phyloP scores from a whole-genome alignment of 2,888 invertebrate genomes.

The Phorcus lineatus region DNA sequence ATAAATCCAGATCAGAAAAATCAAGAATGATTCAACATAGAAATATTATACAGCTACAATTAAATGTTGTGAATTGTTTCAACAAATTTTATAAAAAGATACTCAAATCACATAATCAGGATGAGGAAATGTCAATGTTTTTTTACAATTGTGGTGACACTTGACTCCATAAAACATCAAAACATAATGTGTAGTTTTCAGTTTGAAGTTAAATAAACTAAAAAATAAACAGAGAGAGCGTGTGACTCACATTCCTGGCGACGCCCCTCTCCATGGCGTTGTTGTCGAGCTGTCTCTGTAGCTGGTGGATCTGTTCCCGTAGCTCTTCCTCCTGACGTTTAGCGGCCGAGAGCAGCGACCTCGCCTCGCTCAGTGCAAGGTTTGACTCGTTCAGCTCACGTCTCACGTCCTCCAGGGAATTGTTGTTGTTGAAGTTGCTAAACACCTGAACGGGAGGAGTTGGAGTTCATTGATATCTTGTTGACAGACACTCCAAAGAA shows the following conservation, averaged over 20 bases:
- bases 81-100: no score
- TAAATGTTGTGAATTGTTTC: no score
- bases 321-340: conserved; percentile 72
- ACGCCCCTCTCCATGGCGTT: conserved; percentile 34
- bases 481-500: not conserved
- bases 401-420: conserved; percentile 66
- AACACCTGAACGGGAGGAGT: not conserved
- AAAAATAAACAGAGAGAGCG: not conserved
- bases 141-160: no score
- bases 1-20: no score
- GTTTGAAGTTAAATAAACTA: no score
- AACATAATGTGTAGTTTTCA: no score
- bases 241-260: conserved; percentile 34
- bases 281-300: conserved; percentile 42
- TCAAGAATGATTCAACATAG: no score
- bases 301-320: conserved; percentile 38
- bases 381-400: conserved; percentile 78
- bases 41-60: no score
- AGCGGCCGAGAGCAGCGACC: conserved; percentile 56
- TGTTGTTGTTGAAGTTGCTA: not conserved
- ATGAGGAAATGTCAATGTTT: no score
- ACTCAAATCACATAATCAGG: no score
- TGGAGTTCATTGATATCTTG: not conserved
- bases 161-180: no score
- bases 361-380: conserved; percentile 63